Evolutionary conservation across 2,888 invertebrate species (phyloP), one percentile per base, ranked within the genome.

Genomic region (Diogma glabrata): DNA sequence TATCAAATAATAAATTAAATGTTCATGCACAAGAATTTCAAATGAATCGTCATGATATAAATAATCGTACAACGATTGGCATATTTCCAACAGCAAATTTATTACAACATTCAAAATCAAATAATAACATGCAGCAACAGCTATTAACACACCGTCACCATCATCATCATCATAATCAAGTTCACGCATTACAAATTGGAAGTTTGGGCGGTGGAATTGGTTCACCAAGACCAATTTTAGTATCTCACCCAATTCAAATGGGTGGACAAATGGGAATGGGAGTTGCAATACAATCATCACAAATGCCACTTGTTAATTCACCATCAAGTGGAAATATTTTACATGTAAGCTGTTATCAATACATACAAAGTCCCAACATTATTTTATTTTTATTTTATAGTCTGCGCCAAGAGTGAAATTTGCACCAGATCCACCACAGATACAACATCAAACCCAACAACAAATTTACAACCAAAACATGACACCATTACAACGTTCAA

Each of bases 21-120:
- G 88, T 87, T 57, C 85, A 89, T 73, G 90, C 90, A 54, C 88
- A 88, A 75, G 90, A 90, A 75, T 90, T 91, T 73, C 85, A 84
- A 62, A 87, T 87, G 84, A 80, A 57, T 57, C 57, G 61, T 58
- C 58, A 64, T 59, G 60, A 60, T 57, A 62, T 64, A 59, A 57
- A 57, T 57, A 26, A 33, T 48, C 68, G 69, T 65, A 67, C 70
- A 55, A 67, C 70, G 36, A 61, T 68, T 52, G 50, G 45, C 5
- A 60, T 70, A 47, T 67, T 64, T 53, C 43, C 49, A n/a, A 53
- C 59, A 40, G 58, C 54, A 52, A 61, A 58, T 17, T 43, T 63
- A 9, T 56, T 74, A 49, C 72, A 72, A 56, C 72, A 72, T 56
- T 73, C 73, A 19, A 73, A 72, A 61, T 73, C 74, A 3, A 72